Base-by-base conservation (phyloP, 1,140 invertebrate species). In the Vanessa tameamea region DNA sequence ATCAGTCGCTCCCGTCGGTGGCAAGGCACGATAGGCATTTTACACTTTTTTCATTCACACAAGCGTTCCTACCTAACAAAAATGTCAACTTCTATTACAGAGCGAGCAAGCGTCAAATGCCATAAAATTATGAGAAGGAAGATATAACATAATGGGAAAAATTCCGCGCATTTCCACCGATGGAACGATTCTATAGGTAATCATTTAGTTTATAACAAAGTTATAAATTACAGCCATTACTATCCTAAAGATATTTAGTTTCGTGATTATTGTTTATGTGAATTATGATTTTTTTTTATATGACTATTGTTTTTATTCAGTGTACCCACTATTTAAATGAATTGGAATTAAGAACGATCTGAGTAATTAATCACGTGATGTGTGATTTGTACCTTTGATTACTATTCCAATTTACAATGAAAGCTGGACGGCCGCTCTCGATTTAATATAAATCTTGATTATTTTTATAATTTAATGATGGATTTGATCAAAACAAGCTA, bases 31-130 rank as follows among this genome's bases (percentile, higher is more conserved):
- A 81, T 84, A 85, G 87, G 85, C 84, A 92, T 90, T 89, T 88
- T 84, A 83, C 81, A 89, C 83, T 90, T 92, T 74, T 90, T 90
- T 90, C 83, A 86, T 72, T 82, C 82, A 85, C 85, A 83, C 79
- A 72, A 82, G 83, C 86, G 84, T 88, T 89, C 85, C 80, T 82
- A 67, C 51, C 65, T 73, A 77, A 83, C 80, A 85, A 81, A 86
- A 84, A 87, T 82, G 82, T 84, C 80, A 84, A 75, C 78, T 78
- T 82, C 82, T 80, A 81, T 80, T 82, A 81, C 64, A 63, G 73
- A 75, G 72, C 57, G 67, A 64, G 76, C 68, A 66, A 73, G 73
- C 76, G 75, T 78, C 79, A 84, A 84, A 82, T 76, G 78, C 81
- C 78, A 76, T 81, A 75, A 78, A 79, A 79, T 84, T 83, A 87